Evolutionary conservation across 23 tunicate genomes (phyloP), one percentile per base, ranked within the genome.

Genomic region (Halocynthia roretzi): DNA sequence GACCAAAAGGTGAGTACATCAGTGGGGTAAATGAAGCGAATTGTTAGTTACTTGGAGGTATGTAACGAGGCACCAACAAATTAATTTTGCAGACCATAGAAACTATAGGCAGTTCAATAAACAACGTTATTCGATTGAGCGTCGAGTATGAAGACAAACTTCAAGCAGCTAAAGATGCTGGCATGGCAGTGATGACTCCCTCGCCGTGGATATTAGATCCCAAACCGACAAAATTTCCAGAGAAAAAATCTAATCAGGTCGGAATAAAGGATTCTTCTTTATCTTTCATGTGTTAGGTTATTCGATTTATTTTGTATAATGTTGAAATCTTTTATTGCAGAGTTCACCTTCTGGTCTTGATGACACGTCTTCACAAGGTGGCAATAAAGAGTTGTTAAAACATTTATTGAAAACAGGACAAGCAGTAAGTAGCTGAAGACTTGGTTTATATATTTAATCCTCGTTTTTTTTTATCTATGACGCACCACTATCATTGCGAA

Each of bases 191-290:
- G 31, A 74, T 6, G 56, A 76, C 63, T 18, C 89, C 88, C 0
- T 87, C 96, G 8, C 77, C 68, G 7, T 89, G 96, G 96, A 70
- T 78, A 71, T 75, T 68, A 40, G 64, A 74, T 54, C 78, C 78
- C 19, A 74, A 74, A 31, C 80, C 93, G 11, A 78, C 95, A 21
- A 72, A 77, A 69, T 82, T 77, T 70, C 75, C 84, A 19, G 67
- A 84, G 10, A 85, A 80, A 72, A 67, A 65, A 54, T 64, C 72
- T 23, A 67, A 72, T 14, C 64, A 74, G 78, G 78, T 74, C 2
- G 49, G 76, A 58, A 58, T 58, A 4, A 58, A 58, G 63, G 17
- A 58, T 58, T 58, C 15, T 58, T 58, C 15, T 58, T 58, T 58
- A 58, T 58, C 15, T 58, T 58, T n/a, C 17, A 4, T 58, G 4